Conservation (phyloP, 2,888 invertebrate species). For the Lordiphosa fenestrarum region DNA sequence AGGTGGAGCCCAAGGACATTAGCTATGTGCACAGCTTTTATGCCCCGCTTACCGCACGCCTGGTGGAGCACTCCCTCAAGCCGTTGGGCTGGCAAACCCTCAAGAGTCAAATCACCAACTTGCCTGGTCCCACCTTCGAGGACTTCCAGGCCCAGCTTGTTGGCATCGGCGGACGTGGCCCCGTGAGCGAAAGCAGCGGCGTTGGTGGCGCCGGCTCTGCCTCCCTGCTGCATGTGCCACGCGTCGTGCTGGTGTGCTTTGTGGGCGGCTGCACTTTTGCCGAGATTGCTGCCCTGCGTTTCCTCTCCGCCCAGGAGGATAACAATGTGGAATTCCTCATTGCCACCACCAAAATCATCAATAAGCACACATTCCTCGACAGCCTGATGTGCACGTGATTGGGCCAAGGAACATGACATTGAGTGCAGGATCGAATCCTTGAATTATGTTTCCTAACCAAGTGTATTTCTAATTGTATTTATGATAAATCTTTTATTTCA, state of each 20-base stretch:
- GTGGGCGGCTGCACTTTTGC: slow-evolving; percentile 98
- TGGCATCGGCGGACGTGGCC: slow-evolving; percentile 82
- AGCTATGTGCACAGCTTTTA: slow-evolving; percentile 96
- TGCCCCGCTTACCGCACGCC: slow-evolving; percentile 93
- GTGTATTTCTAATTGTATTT: too few relatives aligned
- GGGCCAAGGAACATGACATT: too few relatives aligned
- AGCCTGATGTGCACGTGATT: slow-evolving; percentile 82
- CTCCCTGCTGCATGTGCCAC: slow-evolving; percentile 79
- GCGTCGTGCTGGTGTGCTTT: slow-evolving; percentile 94
- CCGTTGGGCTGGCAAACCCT: slow-evolving; percentile 89
- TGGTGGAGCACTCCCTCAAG: slow-evolving; percentile 90
- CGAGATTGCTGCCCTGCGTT: slow-evolving; percentile 90
- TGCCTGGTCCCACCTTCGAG: slow-evolving; percentile 87
- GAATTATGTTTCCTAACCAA: too few relatives aligned
- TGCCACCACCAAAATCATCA: slow-evolving; percentile 95
- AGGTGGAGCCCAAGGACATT: slow-evolving; percentile 91
- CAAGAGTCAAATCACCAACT: slow-evolving; percentile 89
- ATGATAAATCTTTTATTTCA: too few relatives aligned
- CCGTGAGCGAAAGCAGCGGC: not conserved
- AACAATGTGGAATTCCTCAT: slow-evolving; percentile 93
- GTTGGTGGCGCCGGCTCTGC: slow-evolving; percentile 81
- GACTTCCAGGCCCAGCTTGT: slow-evolving; percentile 83
- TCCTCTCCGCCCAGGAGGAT: slow-evolving; percentile 88
- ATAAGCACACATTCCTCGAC: slow-evolving; percentile 92
- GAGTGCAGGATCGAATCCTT: too few relatives aligned